Base-by-base conservation (phyloP, 2,113 vertebrate genomes). In the Morone chrysops region DNA sequence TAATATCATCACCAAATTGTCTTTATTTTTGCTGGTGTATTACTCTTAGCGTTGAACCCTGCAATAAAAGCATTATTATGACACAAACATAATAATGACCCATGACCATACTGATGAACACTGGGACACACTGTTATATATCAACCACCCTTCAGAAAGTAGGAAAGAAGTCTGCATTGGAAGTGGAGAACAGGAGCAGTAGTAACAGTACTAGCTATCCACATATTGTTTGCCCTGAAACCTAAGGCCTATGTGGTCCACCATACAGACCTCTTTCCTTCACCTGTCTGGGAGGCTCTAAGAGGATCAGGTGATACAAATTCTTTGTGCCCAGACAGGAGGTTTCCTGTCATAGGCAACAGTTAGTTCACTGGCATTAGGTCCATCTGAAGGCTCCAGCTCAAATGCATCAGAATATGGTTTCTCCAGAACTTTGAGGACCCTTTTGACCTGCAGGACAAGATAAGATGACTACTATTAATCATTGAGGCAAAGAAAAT, bases 231-330 rank as follows among this genome's bases (percentile, higher is more conserved):
- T 61, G 41, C 60, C 61, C 5, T 82, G 56, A 45, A 43, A 31
- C 50, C 47, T 31, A 31, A 60, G 12, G 25, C n/a, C 20, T 4
- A 7, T 51, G 43, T 45, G 6, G 25, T 69, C 38, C 53, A 54
- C 41, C 69, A 17, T 63, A 40, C 69, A 31, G 14, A 67, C 43
- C 12, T 72, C 47, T 57, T 51, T 74, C 43, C 75, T 61, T 65
- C 14, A 51, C 11, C 57, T 25, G 18, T 60, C 36, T 38, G 47
- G 72, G 81, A 96, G 95, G 90, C 78, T 9, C 90, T 97, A 98
- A 0, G 97, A 97, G 50, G 97, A 98, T 97, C 97, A 98, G 14
- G 96, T 97, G 75, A 97, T 95, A 0, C 96, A 96, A 45, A 97
- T 94, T 47, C 94, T 95, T 0, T 94, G 89, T 0, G 96, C 96